Evolutionary conservation across 2,888 invertebrate species (phyloP).

Genomic region (Neoaliturus tenellus): DNA sequence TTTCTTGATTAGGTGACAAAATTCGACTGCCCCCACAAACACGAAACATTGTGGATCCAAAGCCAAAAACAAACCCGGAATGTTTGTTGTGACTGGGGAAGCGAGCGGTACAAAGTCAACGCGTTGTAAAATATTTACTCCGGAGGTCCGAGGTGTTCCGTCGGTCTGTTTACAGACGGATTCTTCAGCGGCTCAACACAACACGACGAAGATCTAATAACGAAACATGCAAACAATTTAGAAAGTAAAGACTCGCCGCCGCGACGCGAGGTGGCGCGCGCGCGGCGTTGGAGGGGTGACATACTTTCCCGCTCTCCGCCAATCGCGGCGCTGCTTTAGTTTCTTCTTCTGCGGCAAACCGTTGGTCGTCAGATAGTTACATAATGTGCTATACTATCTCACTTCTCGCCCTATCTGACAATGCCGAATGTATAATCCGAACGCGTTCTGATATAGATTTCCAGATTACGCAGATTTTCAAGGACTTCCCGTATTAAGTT

Average conservation of each 20-base stretch:
- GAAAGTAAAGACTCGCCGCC: conserved; percentile 34
- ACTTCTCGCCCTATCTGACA: background rate
- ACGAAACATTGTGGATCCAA: background rate
- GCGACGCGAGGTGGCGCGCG: background rate
- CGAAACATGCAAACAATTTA: conserved; percentile 53
- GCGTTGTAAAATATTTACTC: background rate
- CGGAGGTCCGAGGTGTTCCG: background rate
- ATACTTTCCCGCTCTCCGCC: conserved; percentile 31
- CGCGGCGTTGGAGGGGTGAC: conserved; percentile 45
- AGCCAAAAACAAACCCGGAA: background rate
- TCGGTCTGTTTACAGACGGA: background rate
- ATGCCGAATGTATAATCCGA: too few species aligned
- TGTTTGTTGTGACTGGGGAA: background rate
- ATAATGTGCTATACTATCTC: background rate
- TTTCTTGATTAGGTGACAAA: too few species aligned
- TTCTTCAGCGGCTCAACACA: conserved; percentile 10
- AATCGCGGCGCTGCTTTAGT: conserved; percentile 12
- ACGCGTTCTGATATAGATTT: too few species aligned
- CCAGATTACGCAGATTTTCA: too few species aligned
- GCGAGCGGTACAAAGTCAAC: background rate
- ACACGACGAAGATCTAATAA: conserved; percentile 15
- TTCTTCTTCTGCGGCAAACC: conserved; percentile 48
- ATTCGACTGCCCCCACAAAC: background rate
- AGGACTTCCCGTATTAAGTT: too few species aligned
- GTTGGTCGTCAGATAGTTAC: conserved; percentile 16